Percentiles rank a stretch among this genome's conserved stretches.
Evolutionary conservation across 2,797 vertebrate species (phyloP).

Genomic region (Tachyglossus aculeatus): DNA sequence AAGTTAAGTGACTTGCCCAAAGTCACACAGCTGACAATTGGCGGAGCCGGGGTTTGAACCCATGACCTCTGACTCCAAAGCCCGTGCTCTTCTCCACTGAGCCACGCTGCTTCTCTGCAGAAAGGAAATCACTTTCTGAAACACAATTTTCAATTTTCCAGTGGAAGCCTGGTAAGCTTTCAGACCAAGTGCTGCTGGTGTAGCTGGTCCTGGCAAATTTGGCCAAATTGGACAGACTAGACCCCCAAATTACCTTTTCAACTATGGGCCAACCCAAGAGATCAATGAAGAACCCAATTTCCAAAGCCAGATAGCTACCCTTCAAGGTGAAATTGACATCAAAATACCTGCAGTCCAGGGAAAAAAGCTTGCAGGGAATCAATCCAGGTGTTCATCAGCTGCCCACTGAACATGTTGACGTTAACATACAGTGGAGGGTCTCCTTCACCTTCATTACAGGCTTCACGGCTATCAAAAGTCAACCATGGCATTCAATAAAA

Average conservation of each 20-base stretch:
- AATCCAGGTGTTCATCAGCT: constrained; percentile 99
- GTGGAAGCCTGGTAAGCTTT: too few relatives aligned
- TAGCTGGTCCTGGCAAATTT: not conserved
- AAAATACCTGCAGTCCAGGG: constrained; percentile 90
- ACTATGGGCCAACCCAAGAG: too few relatives aligned
- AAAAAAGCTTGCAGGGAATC: constrained; percentile 99
- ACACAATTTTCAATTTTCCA: too few relatives aligned
- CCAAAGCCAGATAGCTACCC: fast-evolving
- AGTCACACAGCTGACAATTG: too few relatives aligned
- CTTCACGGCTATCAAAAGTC: constrained; percentile 83
- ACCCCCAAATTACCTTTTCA: not conserved
- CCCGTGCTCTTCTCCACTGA: too few relatives aligned
- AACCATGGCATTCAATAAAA: not conserved
- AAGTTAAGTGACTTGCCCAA: too few relatives aligned
- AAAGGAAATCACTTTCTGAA: too few relatives aligned
- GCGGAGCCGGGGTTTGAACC: too few relatives aligned
- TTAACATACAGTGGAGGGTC: constrained; percentile 97
- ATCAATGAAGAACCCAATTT: not conserved
- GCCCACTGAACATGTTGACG: constrained; percentile 97
- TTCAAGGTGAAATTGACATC: not conserved
- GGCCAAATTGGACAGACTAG: not conserved
- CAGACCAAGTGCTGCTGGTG: too few relatives aligned
- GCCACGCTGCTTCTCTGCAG: too few relatives aligned
- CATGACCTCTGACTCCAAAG: too few relatives aligned
- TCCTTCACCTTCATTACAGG: constrained; percentile 95